Evolutionary conservation across 2,888 invertebrate species (phyloP).

Genomic region (Pseudococcus jackbeardsleyi): DNA sequence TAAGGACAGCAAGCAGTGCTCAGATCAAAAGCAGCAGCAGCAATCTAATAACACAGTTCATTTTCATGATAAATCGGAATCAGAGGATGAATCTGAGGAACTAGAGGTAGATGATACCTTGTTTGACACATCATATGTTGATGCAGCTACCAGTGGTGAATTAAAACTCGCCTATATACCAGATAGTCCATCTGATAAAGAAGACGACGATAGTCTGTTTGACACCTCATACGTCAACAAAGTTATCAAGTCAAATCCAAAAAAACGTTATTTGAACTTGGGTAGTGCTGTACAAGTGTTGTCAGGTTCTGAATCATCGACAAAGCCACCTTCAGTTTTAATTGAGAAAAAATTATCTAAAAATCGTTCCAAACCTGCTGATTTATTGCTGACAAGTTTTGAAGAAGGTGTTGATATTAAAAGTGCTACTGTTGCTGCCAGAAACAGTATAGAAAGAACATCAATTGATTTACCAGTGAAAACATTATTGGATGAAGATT

Average conservation of each 20-base stretch:
- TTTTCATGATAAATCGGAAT: slow-evolving; percentile 69
- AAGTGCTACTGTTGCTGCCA: slow-evolving; percentile 69
- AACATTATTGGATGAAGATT: slow-evolving; percentile 80
- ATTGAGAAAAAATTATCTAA: slow-evolving; percentile 65
- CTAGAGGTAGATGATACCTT: slow-evolving; percentile 74
- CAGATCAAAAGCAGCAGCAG: background rate
- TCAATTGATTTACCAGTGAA: slow-evolving; percentile 69
- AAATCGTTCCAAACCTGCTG: slow-evolving; percentile 72
- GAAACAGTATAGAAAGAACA: slow-evolving; percentile 67
- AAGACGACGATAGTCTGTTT: slow-evolving; percentile 86
- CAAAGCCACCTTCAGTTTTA: slow-evolving; percentile 68
- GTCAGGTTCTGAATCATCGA: slow-evolving; percentile 79
- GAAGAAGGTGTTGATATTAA: slow-evolving; percentile 68
- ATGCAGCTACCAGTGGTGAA: slow-evolving; percentile 87
- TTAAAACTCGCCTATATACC: slow-evolving; percentile 88
- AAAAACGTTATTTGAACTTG: slow-evolving; percentile 79
- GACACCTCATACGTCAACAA: slow-evolving; percentile 90
- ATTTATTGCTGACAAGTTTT: slow-evolving; percentile 78
- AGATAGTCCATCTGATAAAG: slow-evolving; percentile 84
- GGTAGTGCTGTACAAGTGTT: slow-evolving; percentile 90
- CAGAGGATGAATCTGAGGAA: slow-evolving; percentile 69
- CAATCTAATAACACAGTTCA: background rate
- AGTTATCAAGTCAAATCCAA: slow-evolving; percentile 82
- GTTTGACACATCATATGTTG: slow-evolving; percentile 90
- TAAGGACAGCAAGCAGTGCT: background rate